Evolutionary conservation across 2,888 invertebrate species (phyloP).

Genomic region (Archips crataeganus): DNA sequence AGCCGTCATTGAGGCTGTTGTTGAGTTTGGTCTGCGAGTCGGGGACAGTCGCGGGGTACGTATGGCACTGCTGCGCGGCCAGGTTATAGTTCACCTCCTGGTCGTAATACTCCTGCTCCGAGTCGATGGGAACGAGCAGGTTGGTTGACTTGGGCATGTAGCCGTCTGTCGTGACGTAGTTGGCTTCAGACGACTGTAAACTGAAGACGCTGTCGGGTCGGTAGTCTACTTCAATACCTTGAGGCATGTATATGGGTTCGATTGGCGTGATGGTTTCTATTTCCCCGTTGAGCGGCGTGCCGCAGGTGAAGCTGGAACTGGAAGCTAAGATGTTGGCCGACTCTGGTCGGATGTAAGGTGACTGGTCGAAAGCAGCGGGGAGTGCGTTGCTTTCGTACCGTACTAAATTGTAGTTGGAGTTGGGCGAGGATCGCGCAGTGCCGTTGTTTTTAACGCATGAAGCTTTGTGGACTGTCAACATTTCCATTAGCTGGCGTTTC

Average conservation of each 20-base stretch:
- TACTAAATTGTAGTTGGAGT: constrained; percentile 73
- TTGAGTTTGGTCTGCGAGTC: constrained; percentile 81
- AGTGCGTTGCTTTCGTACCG: constrained; percentile 79
- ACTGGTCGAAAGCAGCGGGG: constrained; percentile 76
- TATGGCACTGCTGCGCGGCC: constrained; percentile 83
- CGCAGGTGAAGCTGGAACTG: constrained; percentile 76
- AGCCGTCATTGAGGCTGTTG: constrained; percentile 87
- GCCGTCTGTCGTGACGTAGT: constrained; percentile 74
- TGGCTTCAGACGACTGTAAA: constrained; percentile 67
- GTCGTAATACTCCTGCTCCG: constrained; percentile 82
- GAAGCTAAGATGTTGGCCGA: constrained; percentile 82
- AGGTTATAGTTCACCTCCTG: constrained; percentile 83
- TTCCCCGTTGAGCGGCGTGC: constrained; percentile 72
- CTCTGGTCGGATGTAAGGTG: constrained; percentile 82
- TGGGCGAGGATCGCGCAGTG: constrained; percentile 74
- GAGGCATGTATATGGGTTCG: constrained; percentile 72
- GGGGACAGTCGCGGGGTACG: constrained; percentile 75
- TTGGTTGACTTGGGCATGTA: constrained; percentile 78
- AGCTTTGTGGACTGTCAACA: constrained; percentile 91
- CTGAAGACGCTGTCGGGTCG: constrained; percentile 80
- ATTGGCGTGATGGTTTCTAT: constrained; percentile 75
- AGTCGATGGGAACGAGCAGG: constrained; percentile 83
- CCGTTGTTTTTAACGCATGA: constrained; percentile 87
- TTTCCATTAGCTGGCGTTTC: constrained; percentile 91
- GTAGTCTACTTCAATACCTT: constrained; percentile 74